Evolutionary conservation across 2,113 vertebrate species (phyloP).

Genomic region (Peucedramus taeniatus): DNA sequence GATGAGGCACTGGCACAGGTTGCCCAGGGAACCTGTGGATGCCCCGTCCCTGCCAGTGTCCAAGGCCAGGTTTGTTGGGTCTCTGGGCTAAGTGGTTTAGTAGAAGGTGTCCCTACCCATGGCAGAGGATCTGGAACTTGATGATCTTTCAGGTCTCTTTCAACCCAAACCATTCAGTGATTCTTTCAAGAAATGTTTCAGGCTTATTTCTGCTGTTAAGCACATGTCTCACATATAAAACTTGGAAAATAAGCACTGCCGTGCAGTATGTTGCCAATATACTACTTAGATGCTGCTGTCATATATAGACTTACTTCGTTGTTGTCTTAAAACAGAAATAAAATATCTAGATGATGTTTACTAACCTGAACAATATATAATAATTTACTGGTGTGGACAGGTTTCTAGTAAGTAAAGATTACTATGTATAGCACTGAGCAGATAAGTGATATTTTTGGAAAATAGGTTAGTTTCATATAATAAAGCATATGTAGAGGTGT

Average conservation of each 20-base stretch:
- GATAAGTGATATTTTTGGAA: neutral
- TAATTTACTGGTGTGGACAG: neutral
- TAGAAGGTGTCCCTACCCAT: neutral
- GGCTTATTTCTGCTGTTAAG: neutral
- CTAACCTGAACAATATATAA: neutral
- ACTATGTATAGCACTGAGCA: neutral
- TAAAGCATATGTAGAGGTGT: neutral
- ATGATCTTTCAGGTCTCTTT: neutral
- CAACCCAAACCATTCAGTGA: neutral
- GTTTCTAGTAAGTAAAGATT: neutral
- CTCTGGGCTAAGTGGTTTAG: neutral
- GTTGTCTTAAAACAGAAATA: neutral
- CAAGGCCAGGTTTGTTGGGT: neutral
- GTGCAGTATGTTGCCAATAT: accelerated
- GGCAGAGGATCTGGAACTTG: neutral
- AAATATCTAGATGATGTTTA: neutral
- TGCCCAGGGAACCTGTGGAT: neutral
- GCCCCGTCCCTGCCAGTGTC: neutral
- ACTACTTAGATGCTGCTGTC: neutral
- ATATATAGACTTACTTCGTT: accelerated
- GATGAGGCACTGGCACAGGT: neutral
- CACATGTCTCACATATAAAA: accelerated
- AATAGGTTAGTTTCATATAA: neutral
- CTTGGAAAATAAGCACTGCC: neutral
- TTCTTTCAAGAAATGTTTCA: neutral